Evolutionary conservation across 37 sponge, comb jelly and placozoan species (phyloP).

Genomic region (Oopsacas minuta): DNA sequence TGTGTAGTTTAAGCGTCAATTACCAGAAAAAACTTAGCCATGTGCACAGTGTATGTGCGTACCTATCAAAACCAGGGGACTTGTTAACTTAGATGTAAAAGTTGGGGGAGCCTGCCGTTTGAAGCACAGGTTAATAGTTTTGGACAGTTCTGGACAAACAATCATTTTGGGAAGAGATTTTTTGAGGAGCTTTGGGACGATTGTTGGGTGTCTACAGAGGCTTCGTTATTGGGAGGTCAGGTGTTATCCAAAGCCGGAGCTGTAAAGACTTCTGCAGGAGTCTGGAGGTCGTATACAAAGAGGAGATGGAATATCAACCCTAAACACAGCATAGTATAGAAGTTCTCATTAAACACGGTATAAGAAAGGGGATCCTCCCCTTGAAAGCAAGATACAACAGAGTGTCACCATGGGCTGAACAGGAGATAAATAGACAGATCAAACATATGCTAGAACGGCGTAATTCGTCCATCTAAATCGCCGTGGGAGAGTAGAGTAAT

Average conservation of each 20-base stretch:
- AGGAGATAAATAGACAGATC: background rate
- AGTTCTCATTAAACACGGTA: background rate
- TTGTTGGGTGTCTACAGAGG: background rate
- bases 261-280: background rate
- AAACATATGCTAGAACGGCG: conserved; percentile 3
- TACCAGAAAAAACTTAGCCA: too few species aligned
- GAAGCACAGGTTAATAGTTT: background rate
- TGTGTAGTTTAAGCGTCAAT: too few species aligned
- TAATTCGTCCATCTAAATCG: background rate
- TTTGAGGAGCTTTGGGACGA: background rate
- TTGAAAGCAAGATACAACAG: background rate
- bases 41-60: too few species aligned
- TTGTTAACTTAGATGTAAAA: background rate
- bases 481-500: conserved; percentile 15
- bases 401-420: background rate
- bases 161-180: conserved; percentile 2
- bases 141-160: background rate
- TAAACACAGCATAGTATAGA: background rate
- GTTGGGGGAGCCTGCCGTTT: background rate
- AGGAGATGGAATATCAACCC: conserved; percentile 5
- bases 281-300: background rate
- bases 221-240: background rate
- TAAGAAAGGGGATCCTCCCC: background rate
- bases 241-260: background rate
- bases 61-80: background rate